Base-by-base conservation (phyloP, 1,140 invertebrate genomes). In the Drosophila yakuba region DNA sequence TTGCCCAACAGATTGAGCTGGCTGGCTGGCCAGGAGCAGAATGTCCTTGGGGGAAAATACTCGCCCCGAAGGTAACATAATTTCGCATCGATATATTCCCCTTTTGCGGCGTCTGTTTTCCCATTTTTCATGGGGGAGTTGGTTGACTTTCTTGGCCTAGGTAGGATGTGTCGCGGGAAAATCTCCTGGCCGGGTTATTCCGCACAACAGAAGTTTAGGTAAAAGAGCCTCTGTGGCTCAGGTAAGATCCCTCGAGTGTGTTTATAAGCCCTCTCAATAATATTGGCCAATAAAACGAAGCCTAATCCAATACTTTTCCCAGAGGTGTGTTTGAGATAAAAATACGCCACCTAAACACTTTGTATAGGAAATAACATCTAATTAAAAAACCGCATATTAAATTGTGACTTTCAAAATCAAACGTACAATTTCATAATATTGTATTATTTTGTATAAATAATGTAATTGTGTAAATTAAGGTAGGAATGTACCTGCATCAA, bases 1-100 rank as follows among this genome's bases (percentile, higher is more conserved):
- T 72, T 72, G 52, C 44, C 15, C 66, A 72, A 72, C 20, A 71
- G 68, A 72, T 72, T 72, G 66, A 32, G 32, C 32, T 32, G 28
- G 28, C 20, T 28, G 36, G 17, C 14, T 48, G 48, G 48, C 48
- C 48, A 28, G 10, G 23, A 15, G 48, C 25, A 28, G 36, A 17
- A 36, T 45, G 32, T 44, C 64, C 60, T 68, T 68, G 47, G 64
- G 64, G 64, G 61, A 51, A 51, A 20, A 20, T 41, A 62, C 35
- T 41, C 15, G 58, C 51, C 12, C 11, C n/a, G n/a, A 23, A 57
- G 15, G 23, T 15, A 48, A 2, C 32, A 32, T 11, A 57, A 35
- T 36, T 25, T 11, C 43, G 43, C 43, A 17, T 35, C 50, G 25
- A 63, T 60, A 63, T 60, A 43, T 57, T 28, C 35, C 59, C 28